Conservation (phyloP, 2,113 vertebrate species). For the Dipodomys spectabilis region DNA sequence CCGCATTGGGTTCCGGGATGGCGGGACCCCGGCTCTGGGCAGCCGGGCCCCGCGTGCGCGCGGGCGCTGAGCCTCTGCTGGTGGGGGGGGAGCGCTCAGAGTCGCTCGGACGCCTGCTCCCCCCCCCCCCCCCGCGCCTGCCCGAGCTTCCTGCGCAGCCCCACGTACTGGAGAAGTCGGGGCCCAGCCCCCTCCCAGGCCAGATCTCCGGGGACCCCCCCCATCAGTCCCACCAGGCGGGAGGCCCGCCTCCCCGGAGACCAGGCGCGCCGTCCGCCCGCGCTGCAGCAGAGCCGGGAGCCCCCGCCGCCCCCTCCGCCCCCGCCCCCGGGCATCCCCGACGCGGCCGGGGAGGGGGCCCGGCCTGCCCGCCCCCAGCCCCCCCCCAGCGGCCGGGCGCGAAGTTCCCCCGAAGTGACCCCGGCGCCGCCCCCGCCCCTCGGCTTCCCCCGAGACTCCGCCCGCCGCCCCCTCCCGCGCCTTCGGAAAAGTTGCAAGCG, state of each 20-base stretch:
- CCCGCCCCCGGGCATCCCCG: not conserved
- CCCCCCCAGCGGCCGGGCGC: not conserved
- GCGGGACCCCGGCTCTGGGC: constrained; percentile 26
- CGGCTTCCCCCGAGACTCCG: constrained; percentile 75
- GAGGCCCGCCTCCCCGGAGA: constrained; percentile 63
- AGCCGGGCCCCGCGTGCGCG: not conserved
- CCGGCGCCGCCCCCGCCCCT: constrained; percentile 54
- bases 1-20: constrained; percentile 58
- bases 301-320: constrained; percentile 16
- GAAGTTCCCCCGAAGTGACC: constrained; percentile 77
- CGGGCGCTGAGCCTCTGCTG: not conserved
- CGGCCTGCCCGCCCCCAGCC: not conserved
- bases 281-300: constrained; percentile 61
- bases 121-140: not conserved
- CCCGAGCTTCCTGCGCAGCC: constrained; percentile 30
- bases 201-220: constrained; percentile 51
- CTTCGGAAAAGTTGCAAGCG: constrained; percentile 63
- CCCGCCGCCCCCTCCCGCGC: constrained; percentile 74
- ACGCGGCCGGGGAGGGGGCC: not conserved
- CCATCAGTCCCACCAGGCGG: constrained; percentile 26
- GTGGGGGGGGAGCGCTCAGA: not conserved
- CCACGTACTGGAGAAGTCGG: constrained; percentile 38
- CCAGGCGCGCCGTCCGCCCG: constrained; percentile 20
- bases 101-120: not conserved
- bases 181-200: constrained; percentile 37